A percentile compares a stretch with the other conserved stretches of the same genome.
These are phyloP conservation scores for Epinephelus fuscoguttatus DNA, from an alignment of 2,113 vertebrate species.

Conservation along the genomic window DNA sequence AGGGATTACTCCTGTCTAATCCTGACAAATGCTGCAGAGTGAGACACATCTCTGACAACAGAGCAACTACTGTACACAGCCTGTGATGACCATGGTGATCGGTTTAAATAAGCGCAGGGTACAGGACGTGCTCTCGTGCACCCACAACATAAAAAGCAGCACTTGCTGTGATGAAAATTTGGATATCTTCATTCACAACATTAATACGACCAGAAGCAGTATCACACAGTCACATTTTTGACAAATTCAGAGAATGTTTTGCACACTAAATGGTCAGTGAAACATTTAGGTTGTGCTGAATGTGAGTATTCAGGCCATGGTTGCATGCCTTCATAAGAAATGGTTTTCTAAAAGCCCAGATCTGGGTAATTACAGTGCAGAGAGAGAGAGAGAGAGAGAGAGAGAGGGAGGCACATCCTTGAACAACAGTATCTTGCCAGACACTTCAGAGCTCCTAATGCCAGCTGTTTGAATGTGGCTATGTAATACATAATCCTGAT, in stretches of 20 bases:
- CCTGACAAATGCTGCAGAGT: conserved; percentile 81
- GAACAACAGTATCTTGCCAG: conserved; percentile 71
- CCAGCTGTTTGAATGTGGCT: conserved; percentile 76
- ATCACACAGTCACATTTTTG: conserved; percentile 9
- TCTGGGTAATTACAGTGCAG: conserved; percentile 70
- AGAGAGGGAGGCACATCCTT: conserved; percentile 52
- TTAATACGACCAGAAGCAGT: conserved; percentile 3
- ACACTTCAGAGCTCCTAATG: conserved; percentile 72
- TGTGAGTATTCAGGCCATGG: conserved; percentile 35
- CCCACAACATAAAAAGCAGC: conserved; percentile 14
- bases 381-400: conserved; percentile 21
- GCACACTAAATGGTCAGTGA: conserved; percentile 23
- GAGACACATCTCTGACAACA: conserved; percentile 77
- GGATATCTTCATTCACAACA: neutral
- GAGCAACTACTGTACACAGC: conserved; percentile 56
- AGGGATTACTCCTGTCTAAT: conserved; percentile 83
- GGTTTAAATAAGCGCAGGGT: conserved; percentile 54
- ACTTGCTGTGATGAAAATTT: neutral
- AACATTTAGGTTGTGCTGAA: conserved; percentile 31
- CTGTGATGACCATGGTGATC: conserved; percentile 68
- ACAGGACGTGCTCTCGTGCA: conserved; percentile 22
- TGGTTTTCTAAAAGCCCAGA: conserved; percentile 60
- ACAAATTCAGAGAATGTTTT: conserved; percentile 21
- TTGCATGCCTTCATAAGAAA: conserved; percentile 54
- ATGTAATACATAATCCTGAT: conserved; percentile 84